A percentile compares a stretch with the other conserved stretches of the same genome.
These are phyloP conservation scores for Meteorus sp. DNA, from an alignment of 1,140 invertebrate species.

Conservation along the genomic window DNA sequence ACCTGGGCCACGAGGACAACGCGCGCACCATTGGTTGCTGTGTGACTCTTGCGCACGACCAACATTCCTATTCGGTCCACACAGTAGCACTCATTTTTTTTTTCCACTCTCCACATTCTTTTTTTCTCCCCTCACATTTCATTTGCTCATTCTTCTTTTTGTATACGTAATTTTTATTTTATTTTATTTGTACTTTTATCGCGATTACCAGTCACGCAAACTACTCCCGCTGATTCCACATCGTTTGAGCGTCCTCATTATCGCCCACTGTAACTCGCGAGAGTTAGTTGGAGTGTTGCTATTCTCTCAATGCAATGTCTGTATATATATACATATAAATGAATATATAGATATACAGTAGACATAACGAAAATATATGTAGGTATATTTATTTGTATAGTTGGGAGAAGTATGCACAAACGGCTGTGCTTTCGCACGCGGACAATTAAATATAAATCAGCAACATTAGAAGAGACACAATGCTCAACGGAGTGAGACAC, in stretches of 20 bases:
- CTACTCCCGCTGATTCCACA: slow-evolving; percentile 13
- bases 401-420: too few species aligned
- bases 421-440: neutral
- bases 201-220: slow-evolving; percentile 26
- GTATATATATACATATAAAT: too few species aligned
- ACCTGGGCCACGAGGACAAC: slow-evolving; percentile 17
- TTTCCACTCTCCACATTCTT: too few species aligned
- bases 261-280: slow-evolving; percentile 5
- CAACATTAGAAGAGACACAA: neutral
- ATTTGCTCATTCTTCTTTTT: neutral
- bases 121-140: neutral
- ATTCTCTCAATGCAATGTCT: too few species aligned
- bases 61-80: slow-evolving; percentile 8
- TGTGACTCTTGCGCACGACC: slow-evolving; percentile 12
- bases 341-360: too few species aligned
- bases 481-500: slow-evolving; percentile 4
- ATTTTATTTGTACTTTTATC: slow-evolving; percentile 26
- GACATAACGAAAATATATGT: too few species aligned
- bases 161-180: too few species aligned
- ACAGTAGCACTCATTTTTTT: neutral
- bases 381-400: too few species aligned
- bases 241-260: slow-evolving; percentile 21
- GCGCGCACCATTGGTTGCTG: neutral
- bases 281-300: too few species aligned
- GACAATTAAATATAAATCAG: slow-evolving; percentile 21